Evolutionary conservation across 2,797 vertebrate species (phyloP).

Genomic region (Phrynocephalus vlangalii): DNA sequence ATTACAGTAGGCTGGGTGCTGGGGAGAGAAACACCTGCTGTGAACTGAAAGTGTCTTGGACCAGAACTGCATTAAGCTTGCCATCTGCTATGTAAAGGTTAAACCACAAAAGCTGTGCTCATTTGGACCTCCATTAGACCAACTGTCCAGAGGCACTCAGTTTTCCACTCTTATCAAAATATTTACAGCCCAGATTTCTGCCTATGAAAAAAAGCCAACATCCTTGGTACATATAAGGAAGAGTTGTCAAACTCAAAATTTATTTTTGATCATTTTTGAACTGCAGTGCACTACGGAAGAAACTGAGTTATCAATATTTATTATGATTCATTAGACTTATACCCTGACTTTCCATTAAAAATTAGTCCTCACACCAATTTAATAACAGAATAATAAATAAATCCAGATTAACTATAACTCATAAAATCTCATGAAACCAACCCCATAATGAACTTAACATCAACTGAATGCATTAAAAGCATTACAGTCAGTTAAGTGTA

Average conservation of each 20-base stretch:
- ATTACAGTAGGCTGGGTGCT: conserved; percentile 3
- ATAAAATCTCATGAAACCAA: no score
- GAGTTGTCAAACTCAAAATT: not conserved
- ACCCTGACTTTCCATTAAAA: no score
- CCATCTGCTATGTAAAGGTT: not conserved
- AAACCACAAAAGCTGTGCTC: conserved; percentile 7
- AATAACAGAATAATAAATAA: no score
- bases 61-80: not conserved
- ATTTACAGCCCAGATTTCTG: not conserved
- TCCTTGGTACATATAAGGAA: not conserved
- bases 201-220: not conserved
- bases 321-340: no score
- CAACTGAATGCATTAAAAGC: no score
- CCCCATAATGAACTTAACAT: no score
- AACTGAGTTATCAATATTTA: no score
- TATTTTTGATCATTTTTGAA: not conserved
- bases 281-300: no score
- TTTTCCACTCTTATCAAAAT: not conserved
- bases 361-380: no score
- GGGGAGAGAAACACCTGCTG: conserved; percentile 8
- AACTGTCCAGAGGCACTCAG: not conserved
- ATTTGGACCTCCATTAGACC: not conserved
- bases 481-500: no score
- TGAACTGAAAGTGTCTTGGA: conserved; percentile 13
- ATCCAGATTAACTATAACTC: no score